Percentiles rank a stretch among this genome's conserved stretches.
These are phyloP conservation scores for Myodes glareolus DNA, from an alignment of 2,113 vertebrate species.

Conservation along the genomic window DNA sequence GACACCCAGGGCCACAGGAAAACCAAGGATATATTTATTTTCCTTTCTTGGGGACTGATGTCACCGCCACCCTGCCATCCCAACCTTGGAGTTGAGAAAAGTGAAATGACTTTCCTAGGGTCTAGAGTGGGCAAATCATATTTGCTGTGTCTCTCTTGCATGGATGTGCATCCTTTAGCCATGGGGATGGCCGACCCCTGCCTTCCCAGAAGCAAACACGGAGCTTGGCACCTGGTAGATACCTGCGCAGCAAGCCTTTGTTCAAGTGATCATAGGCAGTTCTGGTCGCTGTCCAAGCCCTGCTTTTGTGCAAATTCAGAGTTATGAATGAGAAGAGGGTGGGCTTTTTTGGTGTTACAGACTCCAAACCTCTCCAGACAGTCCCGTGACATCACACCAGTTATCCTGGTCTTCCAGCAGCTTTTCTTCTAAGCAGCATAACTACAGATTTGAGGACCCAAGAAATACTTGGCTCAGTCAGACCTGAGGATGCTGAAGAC, in stretches of 20 bases:
- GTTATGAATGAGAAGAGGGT: not conserved
- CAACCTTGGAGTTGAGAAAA: slow-evolving; percentile 13
- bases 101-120: not conserved
- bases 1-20: not conserved
- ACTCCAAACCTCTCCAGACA: not conserved
- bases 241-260: not conserved
- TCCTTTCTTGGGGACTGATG: not conserved
- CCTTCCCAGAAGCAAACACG: not conserved
- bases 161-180: not conserved
- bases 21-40: not conserved
- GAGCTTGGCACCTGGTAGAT: not conserved
- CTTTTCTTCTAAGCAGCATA: slow-evolving; percentile 15
- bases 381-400: not conserved
- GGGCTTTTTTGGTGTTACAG: not conserved
- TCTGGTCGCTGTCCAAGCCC: not conserved
- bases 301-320: not conserved
- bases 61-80: not conserved
- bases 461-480: not conserved
- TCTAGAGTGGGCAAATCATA: not conserved
- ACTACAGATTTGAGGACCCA: not conserved
- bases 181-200: not conserved
- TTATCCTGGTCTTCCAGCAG: not conserved
- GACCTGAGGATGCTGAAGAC: not conserved
- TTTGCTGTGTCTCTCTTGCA: not conserved
- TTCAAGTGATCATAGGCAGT: not conserved